Percentiles rank a stretch among this genome's conserved stretches.
Conservation (phyloP, 92 coral and sea anemone species). For the Porites rus region DNA sequence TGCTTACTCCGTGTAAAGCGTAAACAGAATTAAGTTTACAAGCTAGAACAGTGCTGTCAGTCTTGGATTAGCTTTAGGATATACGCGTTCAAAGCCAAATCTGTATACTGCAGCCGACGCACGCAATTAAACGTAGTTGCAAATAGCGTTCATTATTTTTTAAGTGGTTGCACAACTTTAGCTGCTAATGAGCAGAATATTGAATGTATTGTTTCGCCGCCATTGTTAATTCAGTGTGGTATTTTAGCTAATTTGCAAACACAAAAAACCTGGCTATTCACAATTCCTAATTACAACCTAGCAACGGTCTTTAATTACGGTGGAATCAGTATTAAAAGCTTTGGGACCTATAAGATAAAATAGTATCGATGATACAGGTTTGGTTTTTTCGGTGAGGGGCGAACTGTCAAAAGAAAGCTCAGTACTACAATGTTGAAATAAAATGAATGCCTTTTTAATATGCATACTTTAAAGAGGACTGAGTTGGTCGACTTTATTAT, state of each 20-base stretch:
- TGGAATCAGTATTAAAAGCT: not conserved
- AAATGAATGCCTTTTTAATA: too few relatives aligned
- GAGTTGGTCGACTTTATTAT: too few relatives aligned
- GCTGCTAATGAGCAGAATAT: conserved; percentile 12
- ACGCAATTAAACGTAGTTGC: not conserved
- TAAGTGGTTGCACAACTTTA: not conserved
- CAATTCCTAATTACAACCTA: conserved; percentile 19
- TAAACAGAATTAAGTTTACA: not conserved
- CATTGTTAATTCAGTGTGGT: conserved; percentile 4
- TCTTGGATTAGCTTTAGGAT: not conserved
- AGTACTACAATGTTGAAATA: too few relatives aligned
- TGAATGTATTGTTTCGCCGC: not conserved
- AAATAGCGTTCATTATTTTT: not conserved
- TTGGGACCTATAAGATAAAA: not conserved
- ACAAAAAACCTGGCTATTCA: conserved; percentile 25
- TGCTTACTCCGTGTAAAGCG: not conserved
- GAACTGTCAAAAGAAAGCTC: not conserved
- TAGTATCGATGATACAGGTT: not conserved
- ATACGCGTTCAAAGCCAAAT: not conserved
- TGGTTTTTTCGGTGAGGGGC: not conserved
- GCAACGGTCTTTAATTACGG: not conserved
- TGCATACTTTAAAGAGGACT: too few relatives aligned
- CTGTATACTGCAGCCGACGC: too few relatives aligned
- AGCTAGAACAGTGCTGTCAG: not conserved
- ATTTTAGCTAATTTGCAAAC: conserved; percentile 29